Base-by-base conservation (phyloP, 2,797 vertebrate species). In the Myotis vivesi region DNA sequence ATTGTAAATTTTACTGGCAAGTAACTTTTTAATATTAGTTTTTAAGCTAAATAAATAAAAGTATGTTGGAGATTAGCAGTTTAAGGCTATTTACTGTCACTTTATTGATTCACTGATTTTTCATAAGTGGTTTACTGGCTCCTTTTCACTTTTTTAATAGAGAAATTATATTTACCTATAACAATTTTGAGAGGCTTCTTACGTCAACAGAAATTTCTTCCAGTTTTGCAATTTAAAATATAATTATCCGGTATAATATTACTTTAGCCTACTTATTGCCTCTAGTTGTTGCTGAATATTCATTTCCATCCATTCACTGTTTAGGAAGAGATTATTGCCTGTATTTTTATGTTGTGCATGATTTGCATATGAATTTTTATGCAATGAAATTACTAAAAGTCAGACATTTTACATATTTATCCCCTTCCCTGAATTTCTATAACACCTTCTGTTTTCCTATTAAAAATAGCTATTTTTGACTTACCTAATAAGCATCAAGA, bases 1-100 rank as follows among this genome's bases (percentile, higher is more conserved):
- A 73, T 30, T 80, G 4, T 75, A 92, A 81, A 89, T 92, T 86
- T 92, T 71, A 81, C 25, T 82, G 36, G 89, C 38, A 90, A 90
- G 33, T 57, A 75, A 16, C n/a, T 77, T 68, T 57, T 89, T 55
- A 62, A 55, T 81, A 55, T 82, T 41, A 30, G 59, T 82, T 57
- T 20, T 79, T 91, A 44, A 69, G 33, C 15, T 85, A 79, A 15
- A 84, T 38, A 84, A 84, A 79, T 72, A 72, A 25, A 69, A 72
- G 8, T 51, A 82, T 38, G 13, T 62, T 25, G 64, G 33, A 22
- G 66, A 73, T 87, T 72, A 76, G 51, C 17, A 36, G 1, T 44
- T 44, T 11, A 72, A 49, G 19, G 44, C n/a, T 75, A 49, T 79
- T 76, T 76, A 41, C 22, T 85, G 5, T 53, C 19, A 64, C 28